Base-by-base conservation (phyloP, 1,140 invertebrate genomes). In the Drosophila simulans region DNA sequence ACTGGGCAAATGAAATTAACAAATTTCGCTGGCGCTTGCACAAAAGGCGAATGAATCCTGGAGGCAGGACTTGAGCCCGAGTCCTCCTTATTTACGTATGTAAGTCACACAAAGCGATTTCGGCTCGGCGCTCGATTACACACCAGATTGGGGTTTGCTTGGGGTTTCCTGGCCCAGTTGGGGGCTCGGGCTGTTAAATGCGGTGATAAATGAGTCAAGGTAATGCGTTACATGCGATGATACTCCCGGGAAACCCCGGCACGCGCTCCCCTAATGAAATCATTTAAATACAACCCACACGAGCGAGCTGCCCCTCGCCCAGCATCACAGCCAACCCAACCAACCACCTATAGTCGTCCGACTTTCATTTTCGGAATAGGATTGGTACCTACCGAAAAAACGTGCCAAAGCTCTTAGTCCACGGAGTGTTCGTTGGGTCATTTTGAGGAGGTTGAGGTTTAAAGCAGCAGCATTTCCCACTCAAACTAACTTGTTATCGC, bases 21-120 rank as follows among this genome's bases (percentile, higher is more conserved):
- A 86, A 86, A 86, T 72, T 88, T 69, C 49, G 82, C 83, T 76
- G 49, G 55, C 72, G 81, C 73, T 77, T 80, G 81, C 81, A 85
- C 51, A 85, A 80, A 66, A 69, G 20, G 63, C 25, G 62, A 43
- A 13, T 39, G 62, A 51, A 13, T 39, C 42, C 27, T 39, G 55
- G 35, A 17, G 15, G 31, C 46, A 59, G 52, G 42, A 49, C 60
- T 64, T 66, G 51, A 64, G 51, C 46, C 46, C 58, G 46, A 60
- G 51, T 39, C 46, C 54, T 66, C 58, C 66, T 71, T 86, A 86
- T 88, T 86, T 86, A 88, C 75, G 82, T 86, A 86, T 86, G 82
- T 78, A 76, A 86, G 82, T 86, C 82, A 86, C 83, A 86, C 83
- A 86, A 88, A 82, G 84, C 83, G 75, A 88, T 88, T 86, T 82